These are phyloP conservation scores for Ptilodon capucinus DNA, from an alignment of 2,888 invertebrate species.

Conservation along the genomic window DNA sequence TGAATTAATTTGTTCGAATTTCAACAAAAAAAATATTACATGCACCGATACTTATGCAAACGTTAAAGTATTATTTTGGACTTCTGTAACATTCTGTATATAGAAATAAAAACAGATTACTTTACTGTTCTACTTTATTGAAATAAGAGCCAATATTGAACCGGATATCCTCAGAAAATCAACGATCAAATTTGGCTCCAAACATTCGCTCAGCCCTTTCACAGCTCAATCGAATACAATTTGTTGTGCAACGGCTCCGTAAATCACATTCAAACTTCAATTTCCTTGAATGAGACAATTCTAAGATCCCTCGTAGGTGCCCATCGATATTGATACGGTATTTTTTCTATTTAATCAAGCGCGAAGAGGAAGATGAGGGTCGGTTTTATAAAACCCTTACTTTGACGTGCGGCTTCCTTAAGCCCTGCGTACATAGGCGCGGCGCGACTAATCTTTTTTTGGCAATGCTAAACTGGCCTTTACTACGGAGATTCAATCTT, in stretches of 20 bases:
- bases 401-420: too few relatives aligned
- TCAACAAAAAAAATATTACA: too few relatives aligned
- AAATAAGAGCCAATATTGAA: not conserved
- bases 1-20: too few relatives aligned
- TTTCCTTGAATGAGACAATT: constrained; percentile 5
- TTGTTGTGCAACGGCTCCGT: not conserved
- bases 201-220: not conserved
- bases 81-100: too few relatives aligned
- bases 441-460: too few relatives aligned
- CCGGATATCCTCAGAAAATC: not conserved
- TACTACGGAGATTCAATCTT: too few relatives aligned
- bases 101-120: too few relatives aligned
- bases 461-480: too few relatives aligned
- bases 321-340: constrained; percentile 6
- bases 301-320: not conserved
- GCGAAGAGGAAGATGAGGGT: constrained; percentile 1
- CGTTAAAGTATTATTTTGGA: too few relatives aligned
- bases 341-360: constrained; percentile 9
- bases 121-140: not conserved
- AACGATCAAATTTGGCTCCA: not conserved
- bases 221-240: not conserved
- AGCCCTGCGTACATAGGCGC: too few relatives aligned
- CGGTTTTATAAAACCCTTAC: too few relatives aligned
- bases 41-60: too few relatives aligned
- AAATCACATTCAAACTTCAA: not conserved